phyloP scores from a whole-genome alignment of 1,140 invertebrate species.

The Harpegnathos saltator region DNA sequence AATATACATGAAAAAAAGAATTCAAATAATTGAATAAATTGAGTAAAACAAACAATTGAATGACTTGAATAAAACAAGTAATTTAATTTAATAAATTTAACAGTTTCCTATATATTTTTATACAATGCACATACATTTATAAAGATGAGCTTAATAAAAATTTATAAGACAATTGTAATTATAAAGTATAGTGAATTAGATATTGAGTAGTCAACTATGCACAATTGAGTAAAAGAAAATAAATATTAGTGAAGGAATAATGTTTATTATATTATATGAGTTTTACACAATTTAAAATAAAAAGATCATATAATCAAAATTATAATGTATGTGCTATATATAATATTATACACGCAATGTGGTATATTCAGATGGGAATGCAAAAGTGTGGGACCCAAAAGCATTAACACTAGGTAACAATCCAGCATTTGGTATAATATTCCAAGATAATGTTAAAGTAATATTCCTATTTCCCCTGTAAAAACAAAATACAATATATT shows the following conservation, averaged over 20 bases:
- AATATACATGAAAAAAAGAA: neutral
- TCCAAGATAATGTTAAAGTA: constrained; percentile 97
- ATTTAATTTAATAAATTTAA: neutral
- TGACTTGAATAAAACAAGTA: neutral
- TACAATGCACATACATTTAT: constrained; percentile 23
- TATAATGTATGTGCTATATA: constrained; percentile 41
- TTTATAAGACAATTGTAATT: constrained; percentile 11
- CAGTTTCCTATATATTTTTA: constrained; percentile 17
- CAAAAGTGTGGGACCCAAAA: constrained; percentile 93
- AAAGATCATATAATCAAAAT: constrained; percentile 54
- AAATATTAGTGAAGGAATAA: constrained; percentile 56
- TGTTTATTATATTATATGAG: constrained; percentile 65
- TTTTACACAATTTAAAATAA: constrained; percentile 59
- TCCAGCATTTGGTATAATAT: constrained; percentile 99
- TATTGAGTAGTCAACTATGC: neutral
- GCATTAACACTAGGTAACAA: constrained; percentile 94
- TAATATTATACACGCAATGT: constrained; percentile 89
- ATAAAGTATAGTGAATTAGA: neutral
- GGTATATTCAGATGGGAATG: constrained; percentile 96
- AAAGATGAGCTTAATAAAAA: constrained; percentile 1
- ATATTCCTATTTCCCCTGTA: constrained; percentile 96
- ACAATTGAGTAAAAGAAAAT: neutral
- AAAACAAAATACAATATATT: constrained; percentile 74
- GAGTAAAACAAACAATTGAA: constrained; percentile 14
- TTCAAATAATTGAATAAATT: constrained; percentile 17